Evolutionary conservation across 2,797 vertebrate genomes (phyloP).

Genomic region (Cichlasoma orientale): DNA sequence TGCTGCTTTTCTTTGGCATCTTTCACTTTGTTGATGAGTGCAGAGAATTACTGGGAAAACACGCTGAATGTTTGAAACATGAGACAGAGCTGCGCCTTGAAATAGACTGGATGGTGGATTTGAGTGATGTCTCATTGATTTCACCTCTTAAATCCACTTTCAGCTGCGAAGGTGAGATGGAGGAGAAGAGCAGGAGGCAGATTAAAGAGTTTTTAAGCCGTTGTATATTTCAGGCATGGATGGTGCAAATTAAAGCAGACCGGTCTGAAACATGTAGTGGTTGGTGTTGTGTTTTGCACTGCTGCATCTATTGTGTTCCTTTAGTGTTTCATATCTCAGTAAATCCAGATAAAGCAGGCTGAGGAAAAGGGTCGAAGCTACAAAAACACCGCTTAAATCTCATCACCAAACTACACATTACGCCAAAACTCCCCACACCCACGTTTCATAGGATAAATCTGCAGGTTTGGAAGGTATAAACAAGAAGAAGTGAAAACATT

Average conservation of each 20-base stretch:
- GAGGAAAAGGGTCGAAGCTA: not conserved
- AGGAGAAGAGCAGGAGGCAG: conserved; percentile 29
- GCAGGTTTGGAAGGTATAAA: not conserved
- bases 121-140: conserved; percentile 53
- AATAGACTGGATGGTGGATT: conserved; percentile 21
- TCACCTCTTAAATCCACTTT: conserved; percentile 61
- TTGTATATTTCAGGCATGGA: conserved; percentile 33
- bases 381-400: not conserved
- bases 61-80: conserved; percentile 4
- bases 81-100: conserved; percentile 12
- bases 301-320: not conserved
- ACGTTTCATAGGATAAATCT: not conserved
- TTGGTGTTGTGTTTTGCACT: not conserved
- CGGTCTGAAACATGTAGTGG: not conserved
- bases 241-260: conserved; percentile 28
- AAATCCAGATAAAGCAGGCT: not conserved
- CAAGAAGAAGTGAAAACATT: not conserved
- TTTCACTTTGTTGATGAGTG: not conserved
- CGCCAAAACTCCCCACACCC: not conserved
- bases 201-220: conserved; percentile 47
- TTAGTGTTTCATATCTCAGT: not conserved
- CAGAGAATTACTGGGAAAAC: conserved; percentile 10
- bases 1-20: not conserved
- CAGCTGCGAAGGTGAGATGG: conserved; percentile 20
- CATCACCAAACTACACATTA: not conserved